Evolutionary conservation across 1,140 invertebrate genomes (phyloP), one percentile per base, ranked within the genome.

Genomic region (Protaetia brevitarsis): DNA sequence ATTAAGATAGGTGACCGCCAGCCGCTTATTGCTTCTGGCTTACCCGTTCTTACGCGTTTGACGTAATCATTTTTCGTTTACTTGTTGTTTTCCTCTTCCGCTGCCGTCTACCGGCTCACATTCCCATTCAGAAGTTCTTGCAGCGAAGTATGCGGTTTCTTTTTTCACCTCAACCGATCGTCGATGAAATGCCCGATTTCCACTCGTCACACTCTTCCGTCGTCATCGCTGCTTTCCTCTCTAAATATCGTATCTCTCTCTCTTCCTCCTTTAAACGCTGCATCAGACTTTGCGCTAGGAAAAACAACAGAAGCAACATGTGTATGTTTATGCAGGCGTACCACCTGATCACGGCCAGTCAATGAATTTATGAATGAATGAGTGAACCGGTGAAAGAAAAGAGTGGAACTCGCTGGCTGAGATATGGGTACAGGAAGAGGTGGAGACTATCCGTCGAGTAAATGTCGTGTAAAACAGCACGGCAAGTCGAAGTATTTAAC

Each of bases 291-390:
- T 23, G 34, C n/a, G 11, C 19, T 51, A 16, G 41, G 26, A 51
- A 16, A 51, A 51, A 51, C 26, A n/a, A 51, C 41, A 19, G 41
- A 51, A n/a, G n/a, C n/a, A n/a, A n/a, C n/a, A n/a, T n/a, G n/a
- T n/a, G n/a, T n/a, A n/a, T n/a, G n/a, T n/a, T n/a, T n/a, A n/a
- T 51, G 41, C 41, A 51, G 41, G 41, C 13, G 41, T 34, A 3
- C 21, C 41, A 51, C 41, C 41, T 51, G 41, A 51, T 51, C 34
- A n/a, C 41, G 41, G 19, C 41, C 13, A 51, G 41, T 51, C 13
- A 51, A 51, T 51, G 41, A 51, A 51, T 51, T 51, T 51, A 51
- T 51, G 41, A 51, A 51, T 51, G 41, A 51, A 51, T 51, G 19
- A 41, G n/a, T 41, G 6, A n/a, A 10, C 41, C 19, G 41, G 26